A percentile compares a stretch with the other conserved stretches of the same genome.
phyloP scores from a whole-genome alignment of 2,113 vertebrate species.

The Dicentrarchus labrax region DNA sequence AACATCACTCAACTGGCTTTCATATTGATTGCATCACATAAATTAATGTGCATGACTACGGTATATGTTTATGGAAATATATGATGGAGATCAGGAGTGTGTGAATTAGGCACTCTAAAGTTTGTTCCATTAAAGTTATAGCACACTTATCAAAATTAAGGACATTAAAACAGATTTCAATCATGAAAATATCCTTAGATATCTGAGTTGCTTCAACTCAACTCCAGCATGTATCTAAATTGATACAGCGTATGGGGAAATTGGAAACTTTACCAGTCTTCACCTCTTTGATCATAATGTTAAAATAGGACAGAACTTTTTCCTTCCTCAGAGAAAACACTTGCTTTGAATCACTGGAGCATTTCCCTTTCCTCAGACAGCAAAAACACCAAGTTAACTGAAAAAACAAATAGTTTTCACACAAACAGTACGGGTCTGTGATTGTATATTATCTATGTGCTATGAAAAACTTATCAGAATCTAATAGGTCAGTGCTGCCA shows the following conservation, averaged over 20 bases:
- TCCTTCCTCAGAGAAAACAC: background rate
- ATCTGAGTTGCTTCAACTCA: constrained; percentile 25
- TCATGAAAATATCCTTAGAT: constrained; percentile 13
- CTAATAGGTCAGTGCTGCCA: constrained; percentile 14
- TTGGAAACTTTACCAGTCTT: background rate
- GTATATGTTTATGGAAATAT: constrained; percentile 27
- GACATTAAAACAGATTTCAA: constrained; percentile 48
- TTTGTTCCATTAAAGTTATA: constrained; percentile 53
- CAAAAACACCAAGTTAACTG: background rate
- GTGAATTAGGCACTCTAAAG: constrained; percentile 55
- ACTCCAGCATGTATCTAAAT: too few species aligned
- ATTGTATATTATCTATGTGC: background rate
- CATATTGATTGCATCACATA: constrained; percentile 63
- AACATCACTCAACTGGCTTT: constrained; percentile 57
- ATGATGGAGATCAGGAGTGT: constrained; percentile 21
- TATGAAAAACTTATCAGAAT: constrained; percentile 27
- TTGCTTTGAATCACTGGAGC: constrained; percentile 1
- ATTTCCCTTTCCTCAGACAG: background rate
- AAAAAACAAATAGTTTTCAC: background rate
- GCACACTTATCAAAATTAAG: constrained; percentile 62
- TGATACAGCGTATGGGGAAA: background rate
- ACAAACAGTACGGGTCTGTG: background rate
- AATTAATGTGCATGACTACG: constrained; percentile 27
- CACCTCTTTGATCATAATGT: constrained; percentile 17
- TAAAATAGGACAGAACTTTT: background rate